phyloP scores from a whole-genome alignment of 2,113 vertebrate species.

The Poicephalus gulielmi region DNA sequence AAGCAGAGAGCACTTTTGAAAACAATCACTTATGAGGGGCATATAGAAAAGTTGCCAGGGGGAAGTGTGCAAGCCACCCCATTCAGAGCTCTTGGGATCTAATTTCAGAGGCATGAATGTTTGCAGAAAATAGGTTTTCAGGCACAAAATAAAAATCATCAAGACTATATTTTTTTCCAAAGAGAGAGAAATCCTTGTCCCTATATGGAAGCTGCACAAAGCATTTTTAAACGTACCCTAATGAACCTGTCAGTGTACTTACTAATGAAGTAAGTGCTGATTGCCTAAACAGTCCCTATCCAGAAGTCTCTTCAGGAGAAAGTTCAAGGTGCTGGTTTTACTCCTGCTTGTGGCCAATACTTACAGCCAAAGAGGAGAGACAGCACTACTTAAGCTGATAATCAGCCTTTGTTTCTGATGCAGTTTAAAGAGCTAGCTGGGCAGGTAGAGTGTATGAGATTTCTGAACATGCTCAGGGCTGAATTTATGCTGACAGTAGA shows the following conservation, averaged over 20 bases:
- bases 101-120: neutral
- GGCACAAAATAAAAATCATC: neutral
- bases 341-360: neutral
- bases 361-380: neutral
- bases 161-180: neutral
- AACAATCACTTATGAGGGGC: neutral
- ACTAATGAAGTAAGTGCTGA: neutral
- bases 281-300: neutral
- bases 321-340: neutral
- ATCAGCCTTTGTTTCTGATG: constrained; percentile 35
- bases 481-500: neutral
- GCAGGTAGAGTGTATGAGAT: neutral
- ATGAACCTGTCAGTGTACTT: neutral
- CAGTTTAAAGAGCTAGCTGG: neutral
- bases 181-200: neutral
- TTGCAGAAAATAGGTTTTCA: neutral
- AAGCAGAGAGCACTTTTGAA: neutral
- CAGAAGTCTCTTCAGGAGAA: neutral
- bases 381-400: neutral
- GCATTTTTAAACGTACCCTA: neutral
- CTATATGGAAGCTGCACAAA: neutral
- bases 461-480: neutral
- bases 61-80: neutral
- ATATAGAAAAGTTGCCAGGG: neutral
- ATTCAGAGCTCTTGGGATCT: neutral